A percentile compares a stretch with the other conserved stretches of the same genome.
Evolutionary conservation across 2,797 vertebrate genomes (phyloP).

Genomic region (Gymnodraco acuticeps): DNA sequence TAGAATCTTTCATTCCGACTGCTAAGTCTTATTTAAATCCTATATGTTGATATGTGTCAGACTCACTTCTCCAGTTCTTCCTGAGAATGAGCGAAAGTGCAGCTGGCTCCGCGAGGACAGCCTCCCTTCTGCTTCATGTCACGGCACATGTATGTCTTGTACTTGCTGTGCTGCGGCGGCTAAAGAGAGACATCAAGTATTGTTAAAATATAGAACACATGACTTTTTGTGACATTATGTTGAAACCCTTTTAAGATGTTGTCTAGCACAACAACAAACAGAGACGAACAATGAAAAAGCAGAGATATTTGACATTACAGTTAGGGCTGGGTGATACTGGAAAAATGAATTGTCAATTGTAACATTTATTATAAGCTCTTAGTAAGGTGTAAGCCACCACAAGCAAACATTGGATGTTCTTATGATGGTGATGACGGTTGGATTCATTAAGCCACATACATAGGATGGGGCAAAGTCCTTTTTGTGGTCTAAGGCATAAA

Average conservation of each 20-base stretch:
- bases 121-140: conserved; percentile 99
- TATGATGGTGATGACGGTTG: neutral
- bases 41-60: neutral
- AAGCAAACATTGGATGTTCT: neutral
- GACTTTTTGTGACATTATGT: neutral
- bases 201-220: neutral
- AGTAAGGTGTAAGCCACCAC: neutral
- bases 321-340: neutral
- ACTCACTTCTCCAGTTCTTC: conserved; percentile 99
- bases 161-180: conserved; percentile 99
- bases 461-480: neutral
- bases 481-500: neutral
- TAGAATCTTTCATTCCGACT: neutral
- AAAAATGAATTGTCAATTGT: neutral
- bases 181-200: conserved; percentile 58
- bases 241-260: neutral
- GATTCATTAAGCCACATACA: neutral
- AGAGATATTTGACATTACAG: neutral
- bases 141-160: conserved; percentile 99
- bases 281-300: neutral
- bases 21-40: neutral
- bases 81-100: conserved; percentile 98
- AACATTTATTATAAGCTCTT: neutral
- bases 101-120: conserved; percentile 97
- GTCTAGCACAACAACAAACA: neutral